Evolutionary conservation across 2,113 vertebrate genomes (phyloP).

Genomic region (Proteles cristata): DNA sequence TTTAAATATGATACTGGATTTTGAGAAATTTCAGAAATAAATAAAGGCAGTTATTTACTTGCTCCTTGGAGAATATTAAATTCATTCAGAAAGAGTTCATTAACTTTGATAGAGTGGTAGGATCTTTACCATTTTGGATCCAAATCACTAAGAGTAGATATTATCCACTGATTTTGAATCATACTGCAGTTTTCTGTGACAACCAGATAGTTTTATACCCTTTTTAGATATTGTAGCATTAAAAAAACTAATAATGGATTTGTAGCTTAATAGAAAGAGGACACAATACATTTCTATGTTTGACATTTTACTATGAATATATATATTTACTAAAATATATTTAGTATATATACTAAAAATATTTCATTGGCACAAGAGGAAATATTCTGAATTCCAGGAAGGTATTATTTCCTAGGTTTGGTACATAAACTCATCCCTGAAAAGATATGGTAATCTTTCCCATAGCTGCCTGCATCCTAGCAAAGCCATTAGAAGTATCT

Average conservation of each 20-base stretch:
- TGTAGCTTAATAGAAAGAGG: not conserved
- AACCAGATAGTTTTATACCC: not conserved
- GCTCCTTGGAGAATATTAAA: not conserved
- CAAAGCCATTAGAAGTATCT: not conserved
- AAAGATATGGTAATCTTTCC: not conserved
- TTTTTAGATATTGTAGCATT: not conserved
- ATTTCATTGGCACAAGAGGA: not conserved
- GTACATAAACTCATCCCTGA: not conserved
- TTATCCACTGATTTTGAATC: not conserved
- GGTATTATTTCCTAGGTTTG: not conserved
- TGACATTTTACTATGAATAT: not conserved
- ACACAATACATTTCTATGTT: not conserved
- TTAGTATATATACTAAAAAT: not conserved
- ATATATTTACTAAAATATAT: not conserved
- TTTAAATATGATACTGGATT: not conserved
- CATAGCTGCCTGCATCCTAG: not conserved
- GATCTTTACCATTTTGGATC: not conserved
- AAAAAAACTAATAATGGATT: not conserved
- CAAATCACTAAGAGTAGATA: not conserved
- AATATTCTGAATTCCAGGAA: not conserved
- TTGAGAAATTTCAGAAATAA: conserved; percentile 10
- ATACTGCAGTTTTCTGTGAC: not conserved
- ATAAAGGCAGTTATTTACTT: not conserved
- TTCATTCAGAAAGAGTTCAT: not conserved
- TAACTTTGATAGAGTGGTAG: not conserved